phyloP scores from a whole-genome alignment of 2,113 vertebrate species.

The Tringa solitaria region DNA sequence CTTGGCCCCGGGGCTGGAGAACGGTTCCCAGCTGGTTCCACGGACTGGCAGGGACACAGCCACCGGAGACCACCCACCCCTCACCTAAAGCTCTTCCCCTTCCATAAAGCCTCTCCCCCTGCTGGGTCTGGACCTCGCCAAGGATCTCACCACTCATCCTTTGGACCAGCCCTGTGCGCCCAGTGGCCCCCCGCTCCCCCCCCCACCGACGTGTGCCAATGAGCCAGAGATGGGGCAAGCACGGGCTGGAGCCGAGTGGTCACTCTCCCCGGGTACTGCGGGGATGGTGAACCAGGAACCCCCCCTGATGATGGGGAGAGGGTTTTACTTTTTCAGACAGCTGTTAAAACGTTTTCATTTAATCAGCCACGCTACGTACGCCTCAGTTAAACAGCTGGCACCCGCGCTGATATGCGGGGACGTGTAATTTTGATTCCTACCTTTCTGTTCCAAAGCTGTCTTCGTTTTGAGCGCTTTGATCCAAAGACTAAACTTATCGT shows the following conservation, averaged over 20 bases:
- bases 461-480: conserved; percentile 49
- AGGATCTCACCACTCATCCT: neutral
- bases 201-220: rapidly evolving
- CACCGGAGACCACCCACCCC: neutral
- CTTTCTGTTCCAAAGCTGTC: conserved; percentile 44
- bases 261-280: neutral
- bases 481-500: conserved; percentile 27
- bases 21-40: neutral
- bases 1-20: neutral
- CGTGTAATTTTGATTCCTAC: conserved; percentile 17
- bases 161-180: neutral
- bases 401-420: neutral
- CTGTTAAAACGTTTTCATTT: conserved; percentile 26
- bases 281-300: neutral
- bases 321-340: neutral
- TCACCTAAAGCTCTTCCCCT: neutral
- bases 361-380: neutral
- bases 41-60: neutral
- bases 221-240: rapidly evolving
- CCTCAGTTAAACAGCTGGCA: conserved; percentile 34
- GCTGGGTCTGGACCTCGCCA: neutral
- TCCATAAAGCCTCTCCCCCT: neutral
- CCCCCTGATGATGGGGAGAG: neutral
- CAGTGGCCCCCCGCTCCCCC: rapidly evolving
- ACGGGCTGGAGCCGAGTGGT: rapidly evolving